Evolutionary conservation across 2,888 invertebrate genomes (phyloP), one percentile per base, ranked within the genome.

Genomic region (Oscheius sp.): DNA sequence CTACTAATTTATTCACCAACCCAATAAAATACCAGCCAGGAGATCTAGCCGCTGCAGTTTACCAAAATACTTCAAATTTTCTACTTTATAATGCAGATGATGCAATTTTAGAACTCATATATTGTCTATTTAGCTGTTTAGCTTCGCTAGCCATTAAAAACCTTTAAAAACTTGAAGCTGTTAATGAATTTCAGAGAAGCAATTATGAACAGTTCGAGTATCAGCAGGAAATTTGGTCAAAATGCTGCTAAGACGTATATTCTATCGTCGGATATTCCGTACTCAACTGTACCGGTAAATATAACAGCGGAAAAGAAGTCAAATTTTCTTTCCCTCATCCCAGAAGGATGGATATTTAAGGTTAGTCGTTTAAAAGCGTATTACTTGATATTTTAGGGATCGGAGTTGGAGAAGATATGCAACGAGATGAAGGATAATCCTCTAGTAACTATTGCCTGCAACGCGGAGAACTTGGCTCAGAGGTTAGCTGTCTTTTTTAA

Each of bases 301-400:
- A 92, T 92, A 71, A 92, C 92, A 72, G 92, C 93, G 17, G 92
- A 94, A 88, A 93, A 92, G 87, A 92, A 94, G 15, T 91, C 92
- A 74, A 90, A 92, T 33, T 81, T 90, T 52, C 88, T 58, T 92
- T 82, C 90, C 91, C 45, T 81, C 65, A 20, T 79, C n/a, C 57
- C 69, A 12, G 63, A 67, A 33, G 70, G 39, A 20, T 70, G 50
- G 50, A 25, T 57, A 27, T 31, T 70, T 25, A 31, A n/a, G 20
- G 29, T 23, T n/a, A n/a, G n/a, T n/a, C n/a, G n/a, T n/a, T n/a
- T n/a, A n/a, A n/a, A n/a, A n/a, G 20, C 6, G 8, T 64, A n/a
- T n/a, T n/a, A 34, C 17, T 63, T 23, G 27, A 12, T 10, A 31
- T 46, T 12, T 65, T 65, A n/a, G 68, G 46, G 50, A 12, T 70